A percentile compares a stretch with the other conserved stretches of the same genome.
Evolutionary conservation across 1,140 invertebrate genomes (phyloP).

Genomic region (Hycleus cichorii): DNA sequence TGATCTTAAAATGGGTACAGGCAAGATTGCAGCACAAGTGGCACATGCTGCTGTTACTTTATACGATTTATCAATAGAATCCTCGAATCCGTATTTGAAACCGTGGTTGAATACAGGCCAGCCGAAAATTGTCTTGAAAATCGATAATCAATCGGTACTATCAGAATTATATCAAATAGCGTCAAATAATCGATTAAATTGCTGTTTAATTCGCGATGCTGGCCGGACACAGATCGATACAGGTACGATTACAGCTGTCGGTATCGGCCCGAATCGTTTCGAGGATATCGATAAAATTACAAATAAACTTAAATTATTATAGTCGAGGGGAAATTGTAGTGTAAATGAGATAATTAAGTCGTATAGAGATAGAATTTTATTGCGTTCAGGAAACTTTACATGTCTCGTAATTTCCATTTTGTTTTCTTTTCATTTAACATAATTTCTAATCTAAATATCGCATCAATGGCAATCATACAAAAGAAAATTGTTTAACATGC

Average conservation of each 20-base stretch:
- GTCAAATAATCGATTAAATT: constrained; percentile 49
- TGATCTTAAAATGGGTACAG: constrained; percentile 73
- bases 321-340: constrained; percentile 24
- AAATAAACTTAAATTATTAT: constrained; percentile 53
- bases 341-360: constrained; percentile 1
- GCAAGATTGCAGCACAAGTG: constrained; percentile 77
- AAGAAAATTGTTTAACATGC: too few relatives aligned
- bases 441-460: not conserved
- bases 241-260: constrained; percentile 65
- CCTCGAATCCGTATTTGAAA: constrained; percentile 45
- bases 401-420: constrained; percentile 39
- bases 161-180: constrained; percentile 48
- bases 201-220: constrained; percentile 63
- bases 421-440: not conserved
- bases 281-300: constrained; percentile 61
- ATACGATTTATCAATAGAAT: constrained; percentile 48
- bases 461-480: not conserved
- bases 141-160: constrained; percentile 45
- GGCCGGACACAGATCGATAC: constrained; percentile 65
- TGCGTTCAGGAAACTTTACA: constrained; percentile 42
- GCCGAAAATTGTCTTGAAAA: constrained; percentile 64
- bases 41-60: constrained; percentile 68
- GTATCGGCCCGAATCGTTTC: constrained; percentile 63
- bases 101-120: constrained; percentile 63
- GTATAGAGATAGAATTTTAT: constrained; percentile 42